Evolutionary conservation across 37 sponge, comb jelly and placozoan genomes (phyloP), one percentile per base, ranked within the genome.

Genomic region (Eunapius fragilis): DNA sequence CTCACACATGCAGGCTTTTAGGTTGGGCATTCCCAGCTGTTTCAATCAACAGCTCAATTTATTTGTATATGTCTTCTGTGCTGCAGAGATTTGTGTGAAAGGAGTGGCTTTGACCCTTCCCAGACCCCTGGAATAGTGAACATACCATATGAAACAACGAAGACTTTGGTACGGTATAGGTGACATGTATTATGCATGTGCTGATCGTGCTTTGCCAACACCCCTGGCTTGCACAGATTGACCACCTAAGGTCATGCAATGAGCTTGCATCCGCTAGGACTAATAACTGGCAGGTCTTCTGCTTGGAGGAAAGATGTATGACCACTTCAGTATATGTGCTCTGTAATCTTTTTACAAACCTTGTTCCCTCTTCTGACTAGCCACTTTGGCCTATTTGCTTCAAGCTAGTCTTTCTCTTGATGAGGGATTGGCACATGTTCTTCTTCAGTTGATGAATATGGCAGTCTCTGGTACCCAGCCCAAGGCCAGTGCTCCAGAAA

Each of bases 201-300:
- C 38, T 38, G 33, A 72, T 67, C 37, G 19, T 77, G 9, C 45
- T 27, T 32, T 87, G 79, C n/a, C 30, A n/a, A 72, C 13, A 33
- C 38, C 0, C 80, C 75, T 14, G 69, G 68, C 13, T 14, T 38
- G 9, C 31, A 14, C 36, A 87, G 90, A 88, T 93, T 69, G 93
- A 95, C 27, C 94, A 93, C 37, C 78, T 96, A 72, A 83, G 79
- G 74, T 75, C 84, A 6, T 91, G 95, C 79, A 78, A 82, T 70
- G 96, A 96, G 67, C 73, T 89, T 10, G 94, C 90, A 49, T 74
- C 75, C 24, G n/a, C 76, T 6, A 70, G 96, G 26, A 86, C 92
- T n/a, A 31, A 34, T 67, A 91, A 90, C 88, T 96, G 96, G 96
- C 96, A 96, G 84, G 47, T 74, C 2, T 94, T 94, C 85, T 96